phyloP scores from a whole-genome alignment of 2,888 invertebrate genomes.

The Ceriagrion tenellum region DNA sequence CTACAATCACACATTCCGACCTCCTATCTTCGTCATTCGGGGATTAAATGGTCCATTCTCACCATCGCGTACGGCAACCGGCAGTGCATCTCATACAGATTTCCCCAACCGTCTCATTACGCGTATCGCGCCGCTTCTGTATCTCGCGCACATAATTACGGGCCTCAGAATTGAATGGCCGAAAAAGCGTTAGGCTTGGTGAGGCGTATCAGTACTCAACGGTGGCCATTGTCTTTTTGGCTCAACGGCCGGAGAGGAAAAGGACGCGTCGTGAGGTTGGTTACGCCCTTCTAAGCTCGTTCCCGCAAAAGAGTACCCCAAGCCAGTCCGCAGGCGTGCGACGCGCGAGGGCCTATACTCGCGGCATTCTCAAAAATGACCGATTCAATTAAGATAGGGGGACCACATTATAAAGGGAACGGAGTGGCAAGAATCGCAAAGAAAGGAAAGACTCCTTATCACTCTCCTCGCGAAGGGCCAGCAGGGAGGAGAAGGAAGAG shows the following conservation, averaged over 20 bases:
- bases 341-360: neutral
- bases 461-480: neutral
- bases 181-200: neutral
- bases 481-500: neutral
- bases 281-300: too few relatives aligned
- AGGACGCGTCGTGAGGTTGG: too few relatives aligned
- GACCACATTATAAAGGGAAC: neutral
- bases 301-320: too few relatives aligned
- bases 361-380: neutral
- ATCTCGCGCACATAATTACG: neutral
- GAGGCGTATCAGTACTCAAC: neutral
- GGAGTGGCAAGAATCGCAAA: neutral
- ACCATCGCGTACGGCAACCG: neutral
- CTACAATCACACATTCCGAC: neutral
- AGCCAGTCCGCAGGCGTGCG: too few relatives aligned
- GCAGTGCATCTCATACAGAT: neutral
- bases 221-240: neutral
- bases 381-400: constrained; percentile 20
- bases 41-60: neutral
- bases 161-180: neutral
- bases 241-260: neutral
- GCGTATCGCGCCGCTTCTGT: neutral
- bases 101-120: neutral
- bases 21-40: neutral
- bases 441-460: neutral